Conservation (phyloP, 2,888 invertebrate genomes). For the Heterodera filipjevi region DNA sequence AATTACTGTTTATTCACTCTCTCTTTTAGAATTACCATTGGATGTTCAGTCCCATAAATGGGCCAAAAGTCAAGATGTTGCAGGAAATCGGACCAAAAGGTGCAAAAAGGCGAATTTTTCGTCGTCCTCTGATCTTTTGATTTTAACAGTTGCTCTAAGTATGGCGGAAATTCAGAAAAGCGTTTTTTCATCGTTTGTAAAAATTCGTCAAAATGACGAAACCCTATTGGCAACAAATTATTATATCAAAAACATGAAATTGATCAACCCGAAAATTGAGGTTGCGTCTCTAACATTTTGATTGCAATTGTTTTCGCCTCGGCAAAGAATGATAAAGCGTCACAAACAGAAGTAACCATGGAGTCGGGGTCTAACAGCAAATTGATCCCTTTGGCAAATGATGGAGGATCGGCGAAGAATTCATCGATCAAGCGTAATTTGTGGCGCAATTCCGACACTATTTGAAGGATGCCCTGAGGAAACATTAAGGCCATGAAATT, state of each 20-base stretch:
- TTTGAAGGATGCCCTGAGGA: background rate
- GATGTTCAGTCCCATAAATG: background rate
- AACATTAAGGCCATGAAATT: background rate
- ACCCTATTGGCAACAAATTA: no score
- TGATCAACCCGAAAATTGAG: conserved; percentile 1
- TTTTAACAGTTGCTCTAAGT: background rate
- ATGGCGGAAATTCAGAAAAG: background rate
- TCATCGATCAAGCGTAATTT: background rate
- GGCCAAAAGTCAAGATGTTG: background rate
- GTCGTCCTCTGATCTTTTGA: background rate
- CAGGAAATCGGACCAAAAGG: background rate
- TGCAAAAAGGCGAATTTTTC: background rate
- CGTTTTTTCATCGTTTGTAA: background rate
- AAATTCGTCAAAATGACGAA: background rate
- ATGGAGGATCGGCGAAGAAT: background rate
- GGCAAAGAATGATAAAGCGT: background rate
- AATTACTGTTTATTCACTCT: background rate
- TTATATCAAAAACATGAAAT: no score
- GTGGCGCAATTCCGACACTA: background rate
- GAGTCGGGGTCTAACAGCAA: background rate
- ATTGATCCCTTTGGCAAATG: background rate
- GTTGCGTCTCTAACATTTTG: background rate
- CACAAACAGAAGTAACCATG: background rate
- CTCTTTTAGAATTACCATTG: background rate
- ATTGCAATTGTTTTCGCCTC: background rate